Conservation (phyloP, 2,888 invertebrate genomes). For the Xylocampa areola region DNA sequence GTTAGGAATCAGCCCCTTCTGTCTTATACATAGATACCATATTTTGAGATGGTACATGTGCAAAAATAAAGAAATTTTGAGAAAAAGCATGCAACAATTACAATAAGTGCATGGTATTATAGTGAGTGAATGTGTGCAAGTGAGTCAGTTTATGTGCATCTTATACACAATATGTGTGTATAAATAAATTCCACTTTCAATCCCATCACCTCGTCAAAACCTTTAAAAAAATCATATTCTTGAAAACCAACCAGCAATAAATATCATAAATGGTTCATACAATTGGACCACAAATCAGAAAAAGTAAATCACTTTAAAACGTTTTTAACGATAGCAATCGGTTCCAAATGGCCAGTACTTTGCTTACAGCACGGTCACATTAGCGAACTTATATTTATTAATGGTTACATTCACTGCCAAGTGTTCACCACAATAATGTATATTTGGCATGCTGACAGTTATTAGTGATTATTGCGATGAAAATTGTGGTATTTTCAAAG, state of each 20-base stretch:
- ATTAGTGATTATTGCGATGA: slow-evolving; percentile 29
- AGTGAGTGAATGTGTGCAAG: too few species aligned
- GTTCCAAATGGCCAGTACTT: slow-evolving; percentile 40
- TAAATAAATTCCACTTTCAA: too few species aligned
- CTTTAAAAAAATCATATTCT: background rate
- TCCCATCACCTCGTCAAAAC: background rate
- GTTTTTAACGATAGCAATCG: slow-evolving; percentile 49
- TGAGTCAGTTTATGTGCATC: too few species aligned
- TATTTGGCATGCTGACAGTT: slow-evolving; percentile 26
- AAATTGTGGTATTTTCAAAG: too few species aligned
- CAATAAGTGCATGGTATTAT: too few species aligned
- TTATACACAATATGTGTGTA: too few species aligned
- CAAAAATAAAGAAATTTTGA: too few species aligned
- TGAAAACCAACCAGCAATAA: slow-evolving; percentile 17
- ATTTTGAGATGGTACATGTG: too few species aligned
- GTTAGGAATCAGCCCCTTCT: too few species aligned
- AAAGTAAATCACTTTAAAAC: slow-evolving; percentile 43
- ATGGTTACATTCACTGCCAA: slow-evolving; percentile 43
- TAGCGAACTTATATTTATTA: slow-evolving; percentile 48
- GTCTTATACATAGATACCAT: too few species aligned
- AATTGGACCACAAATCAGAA: slow-evolving; percentile 31
- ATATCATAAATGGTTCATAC: slow-evolving; percentile 22
- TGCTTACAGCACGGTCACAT: slow-evolving; percentile 32
- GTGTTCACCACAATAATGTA: slow-evolving; percentile 33
- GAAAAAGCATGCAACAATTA: too few species aligned